A percentile compares a stretch with the other conserved stretches of the same genome.
Evolutionary conservation across 2,888 invertebrate genomes (phyloP).

Genomic region (Nineta flava): DNA sequence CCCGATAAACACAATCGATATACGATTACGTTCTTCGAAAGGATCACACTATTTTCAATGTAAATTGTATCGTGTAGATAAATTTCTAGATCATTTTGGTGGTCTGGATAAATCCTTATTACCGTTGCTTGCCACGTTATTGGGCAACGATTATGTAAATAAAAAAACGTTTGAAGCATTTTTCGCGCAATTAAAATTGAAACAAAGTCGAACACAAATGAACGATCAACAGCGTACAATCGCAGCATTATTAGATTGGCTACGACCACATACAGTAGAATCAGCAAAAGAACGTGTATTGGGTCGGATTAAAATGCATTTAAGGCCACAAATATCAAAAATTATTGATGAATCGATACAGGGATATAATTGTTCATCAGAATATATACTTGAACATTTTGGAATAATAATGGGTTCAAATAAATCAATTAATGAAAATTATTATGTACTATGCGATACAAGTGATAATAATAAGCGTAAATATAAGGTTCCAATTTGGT

Average conservation of each 20-base stretch:
- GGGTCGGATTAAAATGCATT: constrained; percentile 37
- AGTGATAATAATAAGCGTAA: constrained; percentile 10
- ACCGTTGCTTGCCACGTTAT: constrained; percentile 63
- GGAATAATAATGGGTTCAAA: not conserved
- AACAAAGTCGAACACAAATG: constrained; percentile 31
- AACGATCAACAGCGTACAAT: constrained; percentile 52
- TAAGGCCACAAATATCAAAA: constrained; percentile 33
- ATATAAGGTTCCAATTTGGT: constrained; percentile 41
- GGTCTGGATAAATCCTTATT: constrained; percentile 49
- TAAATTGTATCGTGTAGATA: constrained; percentile 53
- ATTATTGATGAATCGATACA: constrained; percentile 46
- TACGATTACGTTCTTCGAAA: constrained; percentile 21
- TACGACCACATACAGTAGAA: constrained; percentile 51
- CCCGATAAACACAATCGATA: constrained; percentile 51
- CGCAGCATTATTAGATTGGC: constrained; percentile 56
- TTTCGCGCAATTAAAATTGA: constrained; percentile 44
- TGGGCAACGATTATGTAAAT: constrained; percentile 82
- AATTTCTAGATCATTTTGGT: constrained; percentile 47
- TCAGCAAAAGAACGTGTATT: constrained; percentile 52
- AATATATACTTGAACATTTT: not conserved
- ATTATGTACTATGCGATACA: not conserved
- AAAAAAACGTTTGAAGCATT: constrained; percentile 51
- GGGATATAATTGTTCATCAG: constrained; percentile 36
- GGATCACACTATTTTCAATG: constrained; percentile 38
- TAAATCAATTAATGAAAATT: not conserved